These are phyloP conservation scores for Rhynchomys soricoides DNA, from an alignment of 2,113 vertebrate genomes.

Conservation along the genomic window DNA sequence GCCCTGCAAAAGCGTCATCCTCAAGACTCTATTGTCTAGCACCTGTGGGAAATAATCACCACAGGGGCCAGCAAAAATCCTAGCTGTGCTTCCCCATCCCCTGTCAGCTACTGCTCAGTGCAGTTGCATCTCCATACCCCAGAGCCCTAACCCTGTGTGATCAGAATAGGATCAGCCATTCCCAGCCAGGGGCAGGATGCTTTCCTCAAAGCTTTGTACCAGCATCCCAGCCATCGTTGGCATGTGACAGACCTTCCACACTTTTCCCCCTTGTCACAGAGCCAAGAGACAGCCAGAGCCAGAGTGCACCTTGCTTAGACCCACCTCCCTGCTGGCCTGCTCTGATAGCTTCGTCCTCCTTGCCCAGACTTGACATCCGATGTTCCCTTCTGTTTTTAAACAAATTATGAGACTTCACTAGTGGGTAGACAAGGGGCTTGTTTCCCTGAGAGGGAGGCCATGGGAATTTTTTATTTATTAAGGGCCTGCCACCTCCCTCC, in stretches of 20 bases:
- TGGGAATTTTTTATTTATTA: background rate
- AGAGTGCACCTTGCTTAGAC: accelerated
- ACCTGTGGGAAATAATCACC: background rate
- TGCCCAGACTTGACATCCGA: background rate
- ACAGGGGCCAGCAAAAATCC: background rate
- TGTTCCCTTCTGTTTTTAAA: background rate
- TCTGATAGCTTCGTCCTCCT: background rate
- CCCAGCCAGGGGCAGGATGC: background rate
- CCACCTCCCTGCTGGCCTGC: background rate
- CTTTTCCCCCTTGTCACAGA: accelerated
- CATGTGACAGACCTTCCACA: accelerated
- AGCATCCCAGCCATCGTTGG: background rate
- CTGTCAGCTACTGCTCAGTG: background rate
- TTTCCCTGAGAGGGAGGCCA: background rate
- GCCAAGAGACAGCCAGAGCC: accelerated
- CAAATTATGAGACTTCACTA: background rate
- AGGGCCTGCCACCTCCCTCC: background rate
- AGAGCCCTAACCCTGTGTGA: background rate
- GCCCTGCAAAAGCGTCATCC: background rate
- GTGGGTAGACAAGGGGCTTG: background rate
- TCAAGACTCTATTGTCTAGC: background rate
- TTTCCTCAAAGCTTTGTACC: background rate
- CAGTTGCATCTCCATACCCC: background rate
- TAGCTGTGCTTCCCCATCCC: accelerated
- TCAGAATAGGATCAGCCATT: background rate